phyloP scores from a whole-genome alignment of 1,140 invertebrate species.

The Hycleus phaleratus region DNA sequence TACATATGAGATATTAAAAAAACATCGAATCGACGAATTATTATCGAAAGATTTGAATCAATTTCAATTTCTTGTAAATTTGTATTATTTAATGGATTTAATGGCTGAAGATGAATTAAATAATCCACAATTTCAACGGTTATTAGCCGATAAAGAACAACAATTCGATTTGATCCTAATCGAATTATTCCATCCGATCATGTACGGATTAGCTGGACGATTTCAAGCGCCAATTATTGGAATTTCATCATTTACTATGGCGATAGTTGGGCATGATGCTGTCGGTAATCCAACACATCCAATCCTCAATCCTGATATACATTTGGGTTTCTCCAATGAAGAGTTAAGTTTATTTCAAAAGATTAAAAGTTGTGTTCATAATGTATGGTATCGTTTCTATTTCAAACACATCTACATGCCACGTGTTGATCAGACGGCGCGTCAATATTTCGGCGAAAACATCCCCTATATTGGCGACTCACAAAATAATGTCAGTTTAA shows the following conservation, averaged over 20 bases:
- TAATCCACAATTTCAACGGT: constrained; percentile 21
- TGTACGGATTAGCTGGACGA: background rate
- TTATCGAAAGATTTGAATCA: background rate
- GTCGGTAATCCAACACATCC: constrained; percentile 40
- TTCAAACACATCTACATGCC: constrained; percentile 16
- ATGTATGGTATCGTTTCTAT: constrained; percentile 2
- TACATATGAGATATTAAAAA: background rate
- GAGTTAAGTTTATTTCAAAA: constrained; percentile 10
- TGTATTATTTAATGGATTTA: background rate
- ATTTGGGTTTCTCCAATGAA: constrained; percentile 20
- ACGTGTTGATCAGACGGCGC: constrained; percentile 32
- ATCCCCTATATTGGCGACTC: constrained; percentile 43
- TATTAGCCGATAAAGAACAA: constrained; percentile 18
- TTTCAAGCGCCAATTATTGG: constrained; percentile 7
- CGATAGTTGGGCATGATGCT: background rate
- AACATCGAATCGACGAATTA: background rate
- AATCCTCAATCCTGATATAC: constrained; percentile 37
- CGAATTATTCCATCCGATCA: constrained; percentile 1
- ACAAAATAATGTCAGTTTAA: constrained; percentile 42
- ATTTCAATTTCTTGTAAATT: background rate
- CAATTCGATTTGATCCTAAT: constrained; percentile 28
- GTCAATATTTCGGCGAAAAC: constrained; percentile 38
- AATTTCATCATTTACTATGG: background rate
- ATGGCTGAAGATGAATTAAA: constrained; percentile 25
- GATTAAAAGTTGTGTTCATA: constrained; percentile 16